phyloP scores from a whole-genome alignment of 2,888 invertebrate genomes.

The Adela reaumurella region DNA sequence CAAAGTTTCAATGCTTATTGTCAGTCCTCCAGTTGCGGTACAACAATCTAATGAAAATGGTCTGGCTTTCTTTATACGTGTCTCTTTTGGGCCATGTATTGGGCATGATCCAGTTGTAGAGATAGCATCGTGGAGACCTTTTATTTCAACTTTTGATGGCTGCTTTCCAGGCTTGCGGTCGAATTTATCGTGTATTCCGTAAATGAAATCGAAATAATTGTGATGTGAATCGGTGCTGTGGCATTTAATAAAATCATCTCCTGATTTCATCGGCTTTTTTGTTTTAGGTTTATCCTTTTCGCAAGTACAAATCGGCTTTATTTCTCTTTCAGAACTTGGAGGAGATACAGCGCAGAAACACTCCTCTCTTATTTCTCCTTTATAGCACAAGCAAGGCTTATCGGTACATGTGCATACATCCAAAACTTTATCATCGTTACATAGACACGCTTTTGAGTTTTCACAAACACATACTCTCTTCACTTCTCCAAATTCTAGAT shows the following conservation, averaged over 20 bases:
- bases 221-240: slow-evolving; percentile 38
- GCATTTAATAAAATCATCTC: slow-evolving; percentile 42
- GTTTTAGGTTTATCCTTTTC: slow-evolving; percentile 16
- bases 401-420: slow-evolving; percentile 3
- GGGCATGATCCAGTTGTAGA: slow-evolving; percentile 17
- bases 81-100: slow-evolving; percentile 26
- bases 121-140: slow-evolving; percentile 24
- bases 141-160: slow-evolving; percentile 23
- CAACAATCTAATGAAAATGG: slow-evolving; percentile 44
- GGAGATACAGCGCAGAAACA: slow-evolving; percentile 27
- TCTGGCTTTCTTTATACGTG: slow-evolving; percentile 22
- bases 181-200: slow-evolving; percentile 32
- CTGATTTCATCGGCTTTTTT: slow-evolving; percentile 31
- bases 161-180: slow-evolving; percentile 17
- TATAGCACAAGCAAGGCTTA: not conserved
- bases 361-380: slow-evolving; percentile 14
- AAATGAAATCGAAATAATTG: slow-evolving; percentile 40
- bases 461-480: slow-evolving; percentile 5
- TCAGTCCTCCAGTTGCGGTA: slow-evolving; percentile 45
- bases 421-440: not conserved
- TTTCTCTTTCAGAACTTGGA: slow-evolving; percentile 14
- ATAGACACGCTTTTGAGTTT: not conserved
- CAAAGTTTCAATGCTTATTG: slow-evolving; percentile 38
- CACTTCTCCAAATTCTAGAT: slow-evolving; percentile 11
- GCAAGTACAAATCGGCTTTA: slow-evolving; percentile 22